These are phyloP conservation scores for Bellardia bayeri DNA, from an alignment of 2,888 invertebrate genomes.

Conservation along the genomic window DNA sequence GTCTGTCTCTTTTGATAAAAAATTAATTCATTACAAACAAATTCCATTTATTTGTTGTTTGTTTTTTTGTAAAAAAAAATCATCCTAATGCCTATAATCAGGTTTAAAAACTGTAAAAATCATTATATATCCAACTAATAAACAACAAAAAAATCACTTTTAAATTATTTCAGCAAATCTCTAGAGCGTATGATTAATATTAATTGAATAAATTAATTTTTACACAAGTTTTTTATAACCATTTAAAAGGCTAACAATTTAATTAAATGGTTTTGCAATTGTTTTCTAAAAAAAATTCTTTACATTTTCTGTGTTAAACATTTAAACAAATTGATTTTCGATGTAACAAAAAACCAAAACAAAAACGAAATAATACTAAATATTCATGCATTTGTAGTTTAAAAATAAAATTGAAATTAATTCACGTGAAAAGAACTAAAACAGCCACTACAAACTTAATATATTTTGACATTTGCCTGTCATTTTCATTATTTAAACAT, in stretches of 20 bases:
- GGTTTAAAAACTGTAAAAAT: not conserved
- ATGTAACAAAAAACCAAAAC: slow-evolving; percentile 1
- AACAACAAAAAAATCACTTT: slow-evolving; percentile 2
- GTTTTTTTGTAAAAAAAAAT: too few species aligned
- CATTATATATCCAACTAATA: not conserved
- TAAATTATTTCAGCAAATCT: slow-evolving; percentile 9
- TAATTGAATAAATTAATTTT: slow-evolving; percentile 50
- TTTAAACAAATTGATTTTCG: slow-evolving; percentile 51
- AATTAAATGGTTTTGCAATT: slow-evolving; percentile 44
- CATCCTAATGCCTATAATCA: not conserved
- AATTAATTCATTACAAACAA: too few species aligned
- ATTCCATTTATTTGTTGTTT: too few species aligned
- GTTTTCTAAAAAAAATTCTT: slow-evolving; percentile 1
- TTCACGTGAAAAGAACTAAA: slow-evolving; percentile 66
- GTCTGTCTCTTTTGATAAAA: too few species aligned
- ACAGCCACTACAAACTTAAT: slow-evolving; percentile 67
- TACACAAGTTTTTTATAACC: slow-evolving; percentile 6
- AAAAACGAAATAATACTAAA: slow-evolving; percentile 9
- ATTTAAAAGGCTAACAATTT: slow-evolving; percentile 36
- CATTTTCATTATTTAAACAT: slow-evolving; percentile 73
- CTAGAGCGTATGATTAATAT: slow-evolving; percentile 60
- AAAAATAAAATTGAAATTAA: slow-evolving; percentile 66
- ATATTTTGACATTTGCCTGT: slow-evolving; percentile 73
- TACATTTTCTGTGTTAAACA: slow-evolving; percentile 22
- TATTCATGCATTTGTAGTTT: slow-evolving; percentile 47